Base-by-base conservation (phyloP, 2,888 invertebrate species). In the Xylota sylvarum region DNA sequence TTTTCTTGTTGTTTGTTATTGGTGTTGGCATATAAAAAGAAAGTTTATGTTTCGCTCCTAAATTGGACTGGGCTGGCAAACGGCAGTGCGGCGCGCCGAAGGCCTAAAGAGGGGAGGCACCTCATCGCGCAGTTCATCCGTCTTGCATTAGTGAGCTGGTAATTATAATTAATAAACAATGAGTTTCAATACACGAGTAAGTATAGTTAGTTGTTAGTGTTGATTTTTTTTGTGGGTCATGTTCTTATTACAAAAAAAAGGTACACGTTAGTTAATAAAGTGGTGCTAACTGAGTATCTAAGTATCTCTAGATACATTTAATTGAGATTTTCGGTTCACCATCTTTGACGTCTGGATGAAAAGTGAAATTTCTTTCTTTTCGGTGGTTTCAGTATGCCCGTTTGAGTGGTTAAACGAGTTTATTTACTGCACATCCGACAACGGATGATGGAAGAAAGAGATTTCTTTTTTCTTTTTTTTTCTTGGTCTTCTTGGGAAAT, bases 161-260 rank as follows among this genome's bases (percentile, higher is more conserved):
- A 76, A 77, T 83, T 79, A 79, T 46, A 76, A 74, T 77, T 77
- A 78, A 85, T 65, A 76, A 76, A 81, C 85, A 81, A 85, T 85
- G 69, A 50, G 35, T 62, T 70, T 67, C 48, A 58, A 56, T 17
- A 69, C 50, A 69, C 50, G 32, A 43, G 40, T 73, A 48, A 5
- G 55, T 23, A 23, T 23, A 23, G 23, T 23, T 23, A 43, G 9
- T 60, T 72, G 43, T 35, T 37, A 17, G 23, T 55, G 32, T 35
- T 35, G 14, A 65, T 27, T 73, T 30, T 46, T 43, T 70, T 77
- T 72, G 30, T 85, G 81, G 85, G 85, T 81, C 81, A 65, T 81
- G 70, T 81, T 85, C 70, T 73, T 27, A 69, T 77, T 77, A 35
- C 17, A 52, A 30, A 12, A 50, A 37, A 67, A 60, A 46, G 27